Base-by-base conservation (phyloP, 2,797 vertebrate species). In the Limosa lapponica region DNA sequence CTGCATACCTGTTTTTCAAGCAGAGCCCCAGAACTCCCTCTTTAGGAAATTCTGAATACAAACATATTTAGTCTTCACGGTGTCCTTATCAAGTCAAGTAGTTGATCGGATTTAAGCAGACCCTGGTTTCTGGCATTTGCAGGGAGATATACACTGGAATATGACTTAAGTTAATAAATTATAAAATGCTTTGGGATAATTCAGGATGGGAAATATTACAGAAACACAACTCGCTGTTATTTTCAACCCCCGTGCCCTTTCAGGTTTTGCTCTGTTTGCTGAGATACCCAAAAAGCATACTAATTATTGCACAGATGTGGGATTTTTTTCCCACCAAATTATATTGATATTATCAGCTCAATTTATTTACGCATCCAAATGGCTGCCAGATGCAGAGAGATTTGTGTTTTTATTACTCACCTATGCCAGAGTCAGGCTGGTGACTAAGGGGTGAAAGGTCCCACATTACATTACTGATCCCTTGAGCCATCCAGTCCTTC, bases 21-120 rank as follows among this genome's bases (percentile, higher is more conserved):
- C 71, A 81, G 96, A 93, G 89, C 74, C 89, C 74, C 94, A 95
- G 91, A 96, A 96, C 87, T 91, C 84, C 87, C 92, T 90, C 87
- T 94, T 96, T 94, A 95, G 91, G 89, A 96, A 82, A 82, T 89
- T 85, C 82, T 88, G 90, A 92, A 94, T 61, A 89, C 65, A 70
- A 95, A 86, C 69, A 83, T 77, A 91, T 85, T 80, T 91, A 89
- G 34, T 54, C 32, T 61, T 91, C 4, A 1, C 24, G 5, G 44
- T 73, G 62, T 61, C 49, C 91, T 93, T 89, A 85, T 61, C 34
- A 46, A 90, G 51, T 13, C 51, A 22, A 85, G 17, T 61, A 39
- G 69, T 14, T 85, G 62, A 66, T 41, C 1, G 6, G 32, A 87
- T 88, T 94, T 82, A 91, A 91, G 48, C 57, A 87, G 48, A 65